Conservation (phyloP, 2,113 vertebrate species). For the Eonycteris spelaea region DNA sequence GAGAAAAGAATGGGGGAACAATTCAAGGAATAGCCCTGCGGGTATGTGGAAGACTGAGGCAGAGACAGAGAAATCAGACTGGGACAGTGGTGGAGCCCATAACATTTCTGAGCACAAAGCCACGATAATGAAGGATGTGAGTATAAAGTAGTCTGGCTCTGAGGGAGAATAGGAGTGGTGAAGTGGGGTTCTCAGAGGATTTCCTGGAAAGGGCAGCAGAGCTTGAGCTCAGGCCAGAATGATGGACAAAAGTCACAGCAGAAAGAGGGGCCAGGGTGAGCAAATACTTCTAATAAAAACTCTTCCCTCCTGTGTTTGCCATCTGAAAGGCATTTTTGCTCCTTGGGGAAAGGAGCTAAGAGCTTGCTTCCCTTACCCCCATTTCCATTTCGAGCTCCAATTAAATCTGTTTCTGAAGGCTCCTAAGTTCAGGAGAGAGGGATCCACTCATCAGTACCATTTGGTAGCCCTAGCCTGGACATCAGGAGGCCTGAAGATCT, state of each 20-base stretch:
- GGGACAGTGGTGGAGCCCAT: background rate
- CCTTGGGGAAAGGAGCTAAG: background rate
- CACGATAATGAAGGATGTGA: background rate
- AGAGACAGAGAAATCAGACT: background rate
- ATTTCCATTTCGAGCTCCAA: background rate
- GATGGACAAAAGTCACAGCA: background rate
- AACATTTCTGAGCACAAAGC: background rate
- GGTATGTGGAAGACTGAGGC: background rate
- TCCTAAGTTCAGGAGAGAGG: background rate
- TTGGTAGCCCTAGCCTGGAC: background rate
- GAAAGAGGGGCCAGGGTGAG: background rate
- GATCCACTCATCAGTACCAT: background rate
- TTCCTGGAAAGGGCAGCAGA: background rate
- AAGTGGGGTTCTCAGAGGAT: background rate
- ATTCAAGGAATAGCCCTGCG: background rate
- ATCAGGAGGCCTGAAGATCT: background rate
- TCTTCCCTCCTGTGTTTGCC: background rate
- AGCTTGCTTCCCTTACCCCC: background rate
- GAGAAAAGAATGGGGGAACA: background rate
- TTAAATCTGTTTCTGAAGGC: background rate
- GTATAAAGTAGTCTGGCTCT: background rate
- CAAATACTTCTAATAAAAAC: background rate
- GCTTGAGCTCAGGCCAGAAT: background rate
- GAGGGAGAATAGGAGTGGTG: no score
- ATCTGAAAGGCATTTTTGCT: background rate